Percentiles rank a stretch among this genome's conserved stretches.
Conservation (phyloP, 2,888 invertebrate species). For the Drosophila colorata region DNA sequence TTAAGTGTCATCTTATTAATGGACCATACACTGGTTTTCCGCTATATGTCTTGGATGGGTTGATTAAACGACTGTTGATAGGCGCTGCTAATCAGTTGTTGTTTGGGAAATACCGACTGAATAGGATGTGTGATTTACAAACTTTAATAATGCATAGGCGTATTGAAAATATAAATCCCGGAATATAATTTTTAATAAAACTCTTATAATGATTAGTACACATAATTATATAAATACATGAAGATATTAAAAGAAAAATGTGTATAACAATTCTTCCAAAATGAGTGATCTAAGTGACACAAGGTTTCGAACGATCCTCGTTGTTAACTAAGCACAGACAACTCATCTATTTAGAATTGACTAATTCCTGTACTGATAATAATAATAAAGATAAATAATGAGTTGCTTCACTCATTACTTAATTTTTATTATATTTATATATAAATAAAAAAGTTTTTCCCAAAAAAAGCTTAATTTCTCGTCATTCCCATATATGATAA, state of each 20-base stretch:
- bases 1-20: conserved; percentile 66
- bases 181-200: background rate
- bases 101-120: background rate
- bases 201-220: background rate
- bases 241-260: too few species aligned
- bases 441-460: too few species aligned
- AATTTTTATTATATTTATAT: too few species aligned
- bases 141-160: background rate
- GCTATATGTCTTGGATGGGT: conserved; percentile 12
- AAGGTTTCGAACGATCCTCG: too few species aligned
- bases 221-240: too few species aligned
- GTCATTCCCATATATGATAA: too few species aligned
- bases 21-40: conserved; percentile 37
- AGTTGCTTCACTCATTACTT: too few species aligned
- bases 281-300: too few species aligned
- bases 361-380: background rate
- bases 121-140: conserved; percentile 4
- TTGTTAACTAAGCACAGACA: too few species aligned
- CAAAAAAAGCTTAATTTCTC: too few species aligned
- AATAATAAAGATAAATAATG: too few species aligned
- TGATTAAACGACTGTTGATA: conserved; percentile 54
- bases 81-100: conserved; percentile 17
- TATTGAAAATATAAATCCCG: background rate
- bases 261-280: too few species aligned
- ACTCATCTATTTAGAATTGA: background rate